Evolutionary conservation across 2,888 invertebrate species (phyloP), one percentile per base, ranked within the genome.

Genomic region (Strigamia transsilvanica): DNA sequence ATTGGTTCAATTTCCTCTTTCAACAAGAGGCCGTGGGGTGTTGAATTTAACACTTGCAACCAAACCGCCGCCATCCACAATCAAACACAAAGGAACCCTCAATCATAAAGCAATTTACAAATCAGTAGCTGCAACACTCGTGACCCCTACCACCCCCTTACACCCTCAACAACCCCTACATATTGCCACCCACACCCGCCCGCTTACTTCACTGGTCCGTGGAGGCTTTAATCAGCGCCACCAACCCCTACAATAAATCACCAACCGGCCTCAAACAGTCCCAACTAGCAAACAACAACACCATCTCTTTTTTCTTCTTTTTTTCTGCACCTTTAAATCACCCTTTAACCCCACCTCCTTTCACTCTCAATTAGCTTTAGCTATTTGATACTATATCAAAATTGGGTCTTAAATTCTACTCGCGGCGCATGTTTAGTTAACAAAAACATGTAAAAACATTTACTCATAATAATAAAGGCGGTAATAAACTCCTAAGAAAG

Each of bases 21-120:
- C 13, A 51, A 51, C 51, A 51, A 51, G 34, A 34, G 34, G 34
- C 51, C n/a, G 13, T 13, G 51, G 51, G 51, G n/a, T 51, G 51
- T 51, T n/a, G 51, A 51, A 51, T 51, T 51, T 51, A 51, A 51
- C 51, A 51, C 51, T 51, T 51, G 13, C n/a, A 51, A n/a, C n/a
- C 51, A 51, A n/a, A n/a, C 34, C 7, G 34, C 34, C 34, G 34
- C 34, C 34, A 34, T 34, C 34, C 34, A 34, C 34, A 34, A 51
- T 51, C 13, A 51, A 51, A 51, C 10, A 51, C 51, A 51, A 51
- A 51, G n/a, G 51, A 51, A 51, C 51, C 51, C 51, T 51, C 51
- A 51, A 51, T 51, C 51, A 51, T 51, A 51, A 51, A 51, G 51
- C 51, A 51, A 51, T 51, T 51, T 51, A 51, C 51, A 51, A 51